A percentile compares a stretch with the other conserved stretches of the same genome.
phyloP scores from a whole-genome alignment of 2,113 vertebrate genomes.

The Carassius carassius region DNA sequence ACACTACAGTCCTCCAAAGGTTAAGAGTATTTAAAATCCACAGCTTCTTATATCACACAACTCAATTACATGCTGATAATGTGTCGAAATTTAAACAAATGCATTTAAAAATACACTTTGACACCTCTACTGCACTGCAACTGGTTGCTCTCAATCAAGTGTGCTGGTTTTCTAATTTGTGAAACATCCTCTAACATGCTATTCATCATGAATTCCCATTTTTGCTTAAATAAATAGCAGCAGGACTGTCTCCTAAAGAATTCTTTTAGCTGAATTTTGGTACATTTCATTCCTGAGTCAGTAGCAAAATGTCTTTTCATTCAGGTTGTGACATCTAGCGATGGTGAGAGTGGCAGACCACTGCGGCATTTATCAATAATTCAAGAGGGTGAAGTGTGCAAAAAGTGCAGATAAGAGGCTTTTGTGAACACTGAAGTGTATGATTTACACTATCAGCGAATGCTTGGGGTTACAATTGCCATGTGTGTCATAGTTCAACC shows the following conservation, averaged over 20 bases:
- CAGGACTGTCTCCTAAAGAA: neutral
- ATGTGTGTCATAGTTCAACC: neutral
- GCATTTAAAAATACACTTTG: neutral
- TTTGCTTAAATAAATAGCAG: neutral
- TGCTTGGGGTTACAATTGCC: neutral
- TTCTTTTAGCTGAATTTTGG: conserved; percentile 21
- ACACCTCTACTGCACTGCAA: neutral
- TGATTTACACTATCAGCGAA: neutral
- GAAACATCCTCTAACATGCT: conserved; percentile 4
- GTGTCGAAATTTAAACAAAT: neutral
- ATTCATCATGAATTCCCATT: neutral
- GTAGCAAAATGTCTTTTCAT: conserved; percentile 17
- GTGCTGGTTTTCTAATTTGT: neutral
- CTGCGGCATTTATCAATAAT: conserved; percentile 9
- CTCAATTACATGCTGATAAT: conserved; percentile 8
- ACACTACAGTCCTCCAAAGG: neutral
- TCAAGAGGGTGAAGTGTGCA: conserved; percentile 25
- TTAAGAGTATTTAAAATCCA: neutral
- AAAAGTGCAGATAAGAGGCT: conserved; percentile 28
- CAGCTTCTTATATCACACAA: neutral
- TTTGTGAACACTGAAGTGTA: conserved; percentile 9
- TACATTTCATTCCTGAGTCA: conserved; percentile 22
- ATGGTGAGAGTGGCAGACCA: conserved; percentile 16
- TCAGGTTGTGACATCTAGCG: neutral
- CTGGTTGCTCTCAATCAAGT: conserved; percentile 3